Conservation (phyloP, 1,140 invertebrate species). For the roundworm (Caenorhabditis elegans) region WBcel235 BX284605.5:3409001-3409500, state of each 20-base stretch:
- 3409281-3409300: slow-evolving; percentile 73
- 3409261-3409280: slow-evolving; percentile 35
- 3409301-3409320: slow-evolving; percentile 76
- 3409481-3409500: neutral
- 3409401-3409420: slow-evolving; percentile 28
- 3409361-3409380: slow-evolving; percentile 71
- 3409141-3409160: slow-evolving; percentile 65
- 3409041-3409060: slow-evolving; percentile 69
- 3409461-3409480: neutral
- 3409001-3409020: slow-evolving; percentile 72
- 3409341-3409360: slow-evolving; percentile 72
- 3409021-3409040: slow-evolving; percentile 70
- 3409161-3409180: slow-evolving; percentile 64
- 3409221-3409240: slow-evolving; percentile 40
- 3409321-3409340: slow-evolving; percentile 75
- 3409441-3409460: too few relatives aligned
- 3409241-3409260: neutral
- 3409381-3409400: slow-evolving; percentile 34
- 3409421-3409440: too few relatives aligned
- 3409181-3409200: slow-evolving; percentile 67
- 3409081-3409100: too few relatives aligned
- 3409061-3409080: too few relatives aligned
- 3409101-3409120: slow-evolving; percentile 49
- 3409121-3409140: slow-evolving; percentile 66
- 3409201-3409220: slow-evolving; percentile 64